Percentiles rank a stretch among this genome's conserved stretches.
Conservation (phyloP, 2,797 vertebrate genomes). For the Rhabdophis nuchalis region DNA sequence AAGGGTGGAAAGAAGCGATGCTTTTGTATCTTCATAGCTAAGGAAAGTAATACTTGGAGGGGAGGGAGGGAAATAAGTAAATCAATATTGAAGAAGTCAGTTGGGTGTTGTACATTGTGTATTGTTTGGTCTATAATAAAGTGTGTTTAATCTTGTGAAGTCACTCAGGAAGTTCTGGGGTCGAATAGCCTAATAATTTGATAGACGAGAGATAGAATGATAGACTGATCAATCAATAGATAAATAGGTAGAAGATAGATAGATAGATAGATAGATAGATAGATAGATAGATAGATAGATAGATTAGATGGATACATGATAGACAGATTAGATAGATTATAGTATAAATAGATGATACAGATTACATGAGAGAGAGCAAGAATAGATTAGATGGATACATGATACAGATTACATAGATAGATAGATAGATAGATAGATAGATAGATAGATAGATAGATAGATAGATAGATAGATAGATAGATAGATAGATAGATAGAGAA, state of each 20-base stretch:
- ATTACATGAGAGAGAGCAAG: too few relatives aligned
- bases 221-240: not conserved
- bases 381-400: too few relatives aligned
- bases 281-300: too few relatives aligned
- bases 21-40: not conserved
- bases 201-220: not conserved
- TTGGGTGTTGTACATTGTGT: not conserved
- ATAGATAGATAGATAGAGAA: too few relatives aligned
- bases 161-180: not conserved
- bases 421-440: too few relatives aligned
- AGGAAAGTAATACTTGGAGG: not conserved
- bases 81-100: not conserved
- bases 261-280: too few relatives aligned
- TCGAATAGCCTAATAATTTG: not conserved
- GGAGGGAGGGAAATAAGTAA: not conserved
- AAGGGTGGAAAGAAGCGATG: not conserved
- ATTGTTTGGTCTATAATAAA: not conserved
- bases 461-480: too few relatives aligned
- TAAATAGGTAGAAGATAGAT: not conserved
- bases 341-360: too few relatives aligned
- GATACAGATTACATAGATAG: too few relatives aligned
- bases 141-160: not conserved
- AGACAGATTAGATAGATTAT: too few relatives aligned
- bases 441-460: too few relatives aligned
- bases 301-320: too few relatives aligned